Percentiles rank a stretch among this genome's conserved stretches.
Evolutionary conservation across 2,888 invertebrate species (phyloP).

Genomic region (Neelides folsomi): DNA sequence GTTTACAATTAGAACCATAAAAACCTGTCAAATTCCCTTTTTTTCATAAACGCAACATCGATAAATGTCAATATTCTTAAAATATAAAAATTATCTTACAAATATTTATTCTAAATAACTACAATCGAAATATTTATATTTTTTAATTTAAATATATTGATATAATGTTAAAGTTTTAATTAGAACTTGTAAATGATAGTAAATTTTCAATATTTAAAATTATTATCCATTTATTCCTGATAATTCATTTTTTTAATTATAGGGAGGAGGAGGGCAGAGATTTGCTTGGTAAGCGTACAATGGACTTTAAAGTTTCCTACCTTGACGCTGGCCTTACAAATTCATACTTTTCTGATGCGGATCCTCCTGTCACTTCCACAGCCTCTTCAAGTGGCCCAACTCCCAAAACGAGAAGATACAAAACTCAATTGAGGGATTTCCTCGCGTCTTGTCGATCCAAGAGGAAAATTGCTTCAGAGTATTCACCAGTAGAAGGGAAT

Average conservation of each 20-base stretch:
- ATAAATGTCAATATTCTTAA: too few species aligned
- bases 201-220: too few species aligned
- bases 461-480: constrained; percentile 43
- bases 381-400: constrained; percentile 32
- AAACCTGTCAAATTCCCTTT: too few species aligned
- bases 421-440: constrained; percentile 84
- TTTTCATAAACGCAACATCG: too few species aligned
- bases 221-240: too few species aligned
- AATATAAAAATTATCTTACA: too few species aligned
- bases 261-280: constrained; percentile 99
- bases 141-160: too few species aligned
- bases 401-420: constrained; percentile 65
- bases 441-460: constrained; percentile 76
- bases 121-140: too few species aligned
- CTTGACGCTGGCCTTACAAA: constrained; percentile 84
- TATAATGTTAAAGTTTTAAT: too few species aligned
- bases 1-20: too few species aligned
- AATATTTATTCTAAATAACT: too few species aligned
- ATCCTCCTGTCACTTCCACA: constrained; percentile 34
- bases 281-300: constrained; percentile 89
- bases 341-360: constrained; percentile 54
- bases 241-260: constrained; percentile 32
- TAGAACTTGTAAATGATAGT: too few species aligned
- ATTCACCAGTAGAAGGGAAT: constrained; percentile 7
- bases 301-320: constrained; percentile 98